Percentiles rank a stretch among this genome's conserved stretches.
These are phyloP conservation scores for Hippoglossus hippoglossus DNA, from an alignment of 2,797 vertebrate genomes.

Conservation along the genomic window DNA sequence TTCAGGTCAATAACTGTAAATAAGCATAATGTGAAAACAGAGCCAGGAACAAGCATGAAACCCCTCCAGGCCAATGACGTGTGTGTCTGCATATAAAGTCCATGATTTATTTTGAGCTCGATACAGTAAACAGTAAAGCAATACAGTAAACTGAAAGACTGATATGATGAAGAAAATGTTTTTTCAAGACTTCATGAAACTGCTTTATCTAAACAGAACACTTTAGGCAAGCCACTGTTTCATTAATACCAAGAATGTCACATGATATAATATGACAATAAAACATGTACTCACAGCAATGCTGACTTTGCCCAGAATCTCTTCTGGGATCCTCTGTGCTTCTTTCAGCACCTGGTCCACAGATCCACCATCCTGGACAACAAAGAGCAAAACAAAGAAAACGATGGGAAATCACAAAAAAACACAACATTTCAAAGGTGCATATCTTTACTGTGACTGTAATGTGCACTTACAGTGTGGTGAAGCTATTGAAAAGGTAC, in stretches of 20 bases:
- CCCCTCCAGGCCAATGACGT: background rate
- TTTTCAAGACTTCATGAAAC: background rate
- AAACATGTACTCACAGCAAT: slow-evolving; percentile 89
- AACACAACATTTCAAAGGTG: background rate
- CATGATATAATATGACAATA: background rate
- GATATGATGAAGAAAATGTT: background rate
- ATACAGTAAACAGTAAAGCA: background rate
- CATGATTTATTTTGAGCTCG: background rate
- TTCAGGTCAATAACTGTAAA: slow-evolving; percentile 1
- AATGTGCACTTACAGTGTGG: background rate
- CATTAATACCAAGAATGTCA: background rate
- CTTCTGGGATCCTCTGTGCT: slow-evolving; percentile 95
- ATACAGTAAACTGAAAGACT: slow-evolving; percentile 6
- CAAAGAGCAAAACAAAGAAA: background rate
- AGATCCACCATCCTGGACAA: slow-evolving; percentile 92
- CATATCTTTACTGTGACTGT: background rate
- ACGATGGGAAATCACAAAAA: background rate
- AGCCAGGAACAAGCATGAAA: slow-evolving; percentile 19
- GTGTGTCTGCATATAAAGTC: background rate
- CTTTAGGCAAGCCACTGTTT: background rate
- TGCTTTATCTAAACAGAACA: background rate
- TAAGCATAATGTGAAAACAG: background rate
- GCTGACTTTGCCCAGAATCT: slow-evolving; percentile 98
- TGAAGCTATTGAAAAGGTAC: background rate
- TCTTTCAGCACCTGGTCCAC: slow-evolving; percentile 97